phyloP scores from a whole-genome alignment of 2,797 vertebrate genomes.

The Cossypha heuglini region DNA sequence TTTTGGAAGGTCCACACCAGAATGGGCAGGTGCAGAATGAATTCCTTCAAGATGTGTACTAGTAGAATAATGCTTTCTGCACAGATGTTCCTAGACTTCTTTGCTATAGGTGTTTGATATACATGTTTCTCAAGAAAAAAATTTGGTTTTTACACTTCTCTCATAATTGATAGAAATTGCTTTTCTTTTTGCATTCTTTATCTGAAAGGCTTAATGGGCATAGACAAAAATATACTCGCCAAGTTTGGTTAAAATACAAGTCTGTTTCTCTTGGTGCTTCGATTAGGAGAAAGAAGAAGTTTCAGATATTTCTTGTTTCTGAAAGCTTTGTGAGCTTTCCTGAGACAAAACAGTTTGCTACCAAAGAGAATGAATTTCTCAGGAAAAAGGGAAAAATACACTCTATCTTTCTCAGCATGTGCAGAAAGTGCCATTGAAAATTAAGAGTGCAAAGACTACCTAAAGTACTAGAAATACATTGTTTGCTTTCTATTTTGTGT shows the following conservation, averaged over 20 bases:
- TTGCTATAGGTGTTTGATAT: neutral
- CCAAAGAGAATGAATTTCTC: neutral
- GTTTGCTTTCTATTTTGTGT: neutral
- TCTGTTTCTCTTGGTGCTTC: neutral
- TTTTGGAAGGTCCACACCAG: neutral
- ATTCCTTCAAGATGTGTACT: neutral
- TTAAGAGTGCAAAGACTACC: neutral
- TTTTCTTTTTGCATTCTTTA: neutral
- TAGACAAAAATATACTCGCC: neutral
- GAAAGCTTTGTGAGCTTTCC: neutral
- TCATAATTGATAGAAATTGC: neutral
- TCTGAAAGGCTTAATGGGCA: neutral
- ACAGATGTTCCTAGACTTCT: neutral
- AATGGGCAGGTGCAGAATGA: neutral
- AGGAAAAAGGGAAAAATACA: neutral
- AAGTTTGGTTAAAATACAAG: neutral
- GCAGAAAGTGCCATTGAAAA: neutral
- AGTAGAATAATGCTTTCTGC: neutral
- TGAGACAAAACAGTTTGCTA: neutral
- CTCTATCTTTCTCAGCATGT: neutral
- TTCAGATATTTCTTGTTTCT: neutral
- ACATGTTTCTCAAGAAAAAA: neutral
- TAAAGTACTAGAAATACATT: neutral
- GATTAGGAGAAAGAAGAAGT: neutral
- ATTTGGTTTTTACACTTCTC: accelerated